Percentiles rank a stretch among this genome's conserved stretches.
Evolutionary conservation across 1,140 invertebrate species (phyloP).

Genomic region (Drosophila ohnishii): DNA sequence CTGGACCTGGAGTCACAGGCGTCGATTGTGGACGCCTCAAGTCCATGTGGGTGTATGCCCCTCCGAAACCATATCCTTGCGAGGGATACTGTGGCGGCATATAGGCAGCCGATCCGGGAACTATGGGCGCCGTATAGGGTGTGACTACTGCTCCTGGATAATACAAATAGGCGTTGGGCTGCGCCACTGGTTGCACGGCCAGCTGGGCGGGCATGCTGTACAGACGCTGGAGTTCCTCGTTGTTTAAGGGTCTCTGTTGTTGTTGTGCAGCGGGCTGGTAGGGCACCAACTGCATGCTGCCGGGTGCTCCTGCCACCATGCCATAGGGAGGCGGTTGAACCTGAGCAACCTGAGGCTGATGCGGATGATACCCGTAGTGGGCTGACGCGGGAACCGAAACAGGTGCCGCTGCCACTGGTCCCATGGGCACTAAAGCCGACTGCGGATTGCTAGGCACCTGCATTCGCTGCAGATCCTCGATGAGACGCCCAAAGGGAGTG

Average conservation of each 20-base stretch:
- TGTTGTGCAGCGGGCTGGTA: conserved; percentile 61
- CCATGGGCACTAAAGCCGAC: conserved; percentile 70
- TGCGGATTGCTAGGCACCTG: conserved; percentile 61
- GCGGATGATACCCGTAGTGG: conserved; percentile 29
- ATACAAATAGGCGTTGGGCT: conserved; percentile 53
- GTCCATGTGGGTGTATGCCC: conserved; percentile 57
- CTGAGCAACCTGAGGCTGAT: conserved; percentile 13
- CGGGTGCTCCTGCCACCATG: conserved; percentile 21
- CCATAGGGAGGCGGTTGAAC: conserved; percentile 46
- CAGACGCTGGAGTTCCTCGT: conserved; percentile 73
- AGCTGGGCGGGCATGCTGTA: conserved; percentile 76
- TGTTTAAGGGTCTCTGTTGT: conserved; percentile 70
- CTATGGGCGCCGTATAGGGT: conserved; percentile 59
- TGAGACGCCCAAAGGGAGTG: conserved; percentile 84
- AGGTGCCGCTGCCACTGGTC: conserved; percentile 63
- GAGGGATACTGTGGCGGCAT: conserved; percentile 74
- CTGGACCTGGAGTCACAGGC: conserved; percentile 12
- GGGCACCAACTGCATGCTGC: conserved; percentile 72
- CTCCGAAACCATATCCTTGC: conserved; percentile 44
- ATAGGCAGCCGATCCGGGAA: conserved; percentile 69
- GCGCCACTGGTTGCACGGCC: conserved; percentile 56
- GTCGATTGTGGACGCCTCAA: conserved; percentile 44
- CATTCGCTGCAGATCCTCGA: conserved; percentile 85
- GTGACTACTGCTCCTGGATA: conserved; percentile 46
- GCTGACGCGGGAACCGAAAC: conserved; percentile 25